Evolutionary conservation across 2,113 vertebrate species (phyloP), one percentile per base, ranked within the genome.

Genomic region (Rhinoptilus africanus): DNA sequence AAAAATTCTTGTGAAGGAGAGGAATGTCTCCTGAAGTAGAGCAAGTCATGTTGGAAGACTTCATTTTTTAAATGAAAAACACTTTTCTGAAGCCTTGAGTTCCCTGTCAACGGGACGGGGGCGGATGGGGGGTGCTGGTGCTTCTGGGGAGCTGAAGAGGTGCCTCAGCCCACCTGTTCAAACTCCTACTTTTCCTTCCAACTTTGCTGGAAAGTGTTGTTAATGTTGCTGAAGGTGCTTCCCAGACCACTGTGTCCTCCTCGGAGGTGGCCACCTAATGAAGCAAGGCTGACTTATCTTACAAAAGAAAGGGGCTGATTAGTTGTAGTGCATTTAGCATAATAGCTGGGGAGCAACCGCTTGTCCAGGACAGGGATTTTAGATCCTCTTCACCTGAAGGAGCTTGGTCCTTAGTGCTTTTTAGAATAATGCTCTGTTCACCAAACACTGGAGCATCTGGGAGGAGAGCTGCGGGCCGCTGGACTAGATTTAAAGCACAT

Each of bases 31-130:
- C 43, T 80, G 30, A 4, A 5, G 14, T 66, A 84, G 8, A 69
- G 45, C 24, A 73, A 66, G 27, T 72, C 11, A 23, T 32, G 39
- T 16, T 85, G n/a, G 22, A 73, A 88, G 24, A 24, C 18, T 24
- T 60, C 60, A 14, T 5, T 57, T 64, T 73, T 77, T 37, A 41
- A 72, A 76, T 34, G 16, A 76, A 75, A 64, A 86, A 8, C 4
- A 8, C 4, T 68, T 50, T 51, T 64, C 67, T 85, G 80, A 92
- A 80, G 34, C 41, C 35, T 27, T 76, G 57, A 66, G 27, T 60
- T 86, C 9, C 18, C 27, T 13, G 3, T 56, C 45, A 41, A 14
- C 18, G 27, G 20, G 8, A 2, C 1, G 1, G 26, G 2, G 13
- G 11, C 39, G 11, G 39, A 11, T 39, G 39, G 11, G 3, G 12